Percentiles rank a stretch among this genome's conserved stretches.
These are phyloP conservation scores for Columba livia DNA, from an alignment of 2,113 vertebrate species.

Conservation along the genomic window DNA sequence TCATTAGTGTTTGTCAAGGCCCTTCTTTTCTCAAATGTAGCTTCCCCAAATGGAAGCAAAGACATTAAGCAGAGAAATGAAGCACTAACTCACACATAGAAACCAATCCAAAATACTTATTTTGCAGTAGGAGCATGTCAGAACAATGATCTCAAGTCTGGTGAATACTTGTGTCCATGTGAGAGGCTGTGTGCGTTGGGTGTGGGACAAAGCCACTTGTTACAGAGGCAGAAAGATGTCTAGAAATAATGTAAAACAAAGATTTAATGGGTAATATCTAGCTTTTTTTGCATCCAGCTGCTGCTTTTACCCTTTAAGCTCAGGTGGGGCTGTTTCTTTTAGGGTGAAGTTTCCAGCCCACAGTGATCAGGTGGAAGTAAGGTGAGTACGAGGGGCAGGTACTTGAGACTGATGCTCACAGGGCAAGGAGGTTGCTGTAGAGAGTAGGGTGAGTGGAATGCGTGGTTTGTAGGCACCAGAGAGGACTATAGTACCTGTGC, in stretches of 20 bases:
- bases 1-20: neutral
- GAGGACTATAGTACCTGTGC: neutral
- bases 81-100: neutral
- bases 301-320: neutral
- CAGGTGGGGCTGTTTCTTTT: neutral
- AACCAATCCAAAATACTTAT: neutral
- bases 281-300: neutral
- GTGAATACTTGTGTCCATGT: accelerated
- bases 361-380: neutral
- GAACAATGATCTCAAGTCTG: neutral
- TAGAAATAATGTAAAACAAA: neutral
- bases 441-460: neutral
- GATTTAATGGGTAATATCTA: neutral
- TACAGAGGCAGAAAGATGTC: neutral
- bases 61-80: neutral
- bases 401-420: neutral
- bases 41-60: neutral
- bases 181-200: neutral
- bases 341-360: neutral
- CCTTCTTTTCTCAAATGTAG: neutral
- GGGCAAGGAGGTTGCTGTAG: neutral
- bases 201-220: neutral
- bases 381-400: neutral
- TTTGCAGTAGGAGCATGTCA: neutral
- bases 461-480: neutral